Evolutionary conservation across 2,113 vertebrate species (phyloP).

Genomic region (Protomyctophum bolini): DNA sequence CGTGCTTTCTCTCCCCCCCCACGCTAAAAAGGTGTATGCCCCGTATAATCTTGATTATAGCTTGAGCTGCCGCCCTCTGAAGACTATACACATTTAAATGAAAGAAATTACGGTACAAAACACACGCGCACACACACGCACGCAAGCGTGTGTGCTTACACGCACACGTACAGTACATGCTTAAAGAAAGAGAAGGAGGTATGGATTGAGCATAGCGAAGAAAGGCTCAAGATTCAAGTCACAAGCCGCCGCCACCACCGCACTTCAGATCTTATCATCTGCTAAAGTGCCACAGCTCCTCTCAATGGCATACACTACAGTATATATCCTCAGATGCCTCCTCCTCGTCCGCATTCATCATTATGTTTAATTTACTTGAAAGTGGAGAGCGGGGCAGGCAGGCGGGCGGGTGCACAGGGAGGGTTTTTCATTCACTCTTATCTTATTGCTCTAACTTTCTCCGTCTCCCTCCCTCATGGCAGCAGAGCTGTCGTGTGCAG

Average conservation of each 20-base stretch:
- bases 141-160: neutral
- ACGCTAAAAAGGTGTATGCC: conserved; percentile 51
- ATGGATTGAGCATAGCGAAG: conserved; percentile 36
- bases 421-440: conserved; percentile 40
- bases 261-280: conserved; percentile 47
- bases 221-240: conserved; percentile 48
- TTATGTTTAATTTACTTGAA: conserved; percentile 74
- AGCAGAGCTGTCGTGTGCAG: conserved; percentile 61
- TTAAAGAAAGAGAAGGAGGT: conserved; percentile 39
- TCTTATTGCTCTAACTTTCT: conserved; percentile 38
- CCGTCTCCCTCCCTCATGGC: conserved; percentile 46
- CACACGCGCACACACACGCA: neutral
- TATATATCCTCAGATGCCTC: conserved; percentile 60
- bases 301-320: conserved; percentile 20
- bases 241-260: neutral
- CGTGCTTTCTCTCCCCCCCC: conserved; percentile 59
- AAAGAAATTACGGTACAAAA: conserved; percentile 64
- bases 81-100: conserved; percentile 55
- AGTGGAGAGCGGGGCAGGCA: conserved; percentile 58
- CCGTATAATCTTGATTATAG: conserved; percentile 67
- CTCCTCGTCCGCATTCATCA: conserved; percentile 64
- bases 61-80: conserved; percentile 56
- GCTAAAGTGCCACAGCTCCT: conserved; percentile 59
- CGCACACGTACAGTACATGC: neutral
- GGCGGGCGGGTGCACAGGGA: conserved; percentile 19